phyloP scores from a whole-genome alignment of 1,140 invertebrate genomes.

The Hyphantria cunea region DNA sequence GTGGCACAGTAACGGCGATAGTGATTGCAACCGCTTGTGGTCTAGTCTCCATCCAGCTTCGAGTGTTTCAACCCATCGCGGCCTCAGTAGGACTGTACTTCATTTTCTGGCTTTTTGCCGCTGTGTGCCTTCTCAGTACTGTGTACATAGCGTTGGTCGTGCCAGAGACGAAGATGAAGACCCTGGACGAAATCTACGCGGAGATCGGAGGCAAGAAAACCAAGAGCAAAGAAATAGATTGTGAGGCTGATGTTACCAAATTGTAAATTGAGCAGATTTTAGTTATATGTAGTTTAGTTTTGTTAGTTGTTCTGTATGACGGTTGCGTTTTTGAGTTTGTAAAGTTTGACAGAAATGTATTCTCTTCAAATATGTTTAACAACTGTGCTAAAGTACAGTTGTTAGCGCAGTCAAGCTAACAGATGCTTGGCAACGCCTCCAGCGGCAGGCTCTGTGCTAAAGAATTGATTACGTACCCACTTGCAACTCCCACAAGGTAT shows the following conservation, averaged over 20 bases:
- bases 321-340: too few species aligned
- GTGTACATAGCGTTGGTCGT: constrained; percentile 84
- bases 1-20: constrained; percentile 68
- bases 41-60: constrained; percentile 57
- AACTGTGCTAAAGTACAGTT: too few species aligned
- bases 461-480: too few species aligned
- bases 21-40: constrained; percentile 66
- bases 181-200: constrained; percentile 82
- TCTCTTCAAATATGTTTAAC: too few species aligned
- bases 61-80: constrained; percentile 78
- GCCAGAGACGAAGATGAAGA: constrained; percentile 88
- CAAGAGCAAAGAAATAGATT: constrained; percentile 44
- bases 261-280: constrained; percentile 37
- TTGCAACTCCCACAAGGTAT: too few species aligned
- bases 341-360: too few species aligned
- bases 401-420: too few species aligned
- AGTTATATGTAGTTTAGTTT: background rate
- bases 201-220: constrained; percentile 52
- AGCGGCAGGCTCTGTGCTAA: too few species aligned
- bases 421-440: too few species aligned
- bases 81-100: constrained; percentile 81
- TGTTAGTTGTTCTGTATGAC: too few species aligned
- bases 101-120: constrained; percentile 86
- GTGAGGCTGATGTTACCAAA: constrained; percentile 58
- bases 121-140: constrained; percentile 83